Evolutionary conservation across 2,797 vertebrate species (phyloP).

Genomic region (Triplophysa yarkandensis): DNA sequence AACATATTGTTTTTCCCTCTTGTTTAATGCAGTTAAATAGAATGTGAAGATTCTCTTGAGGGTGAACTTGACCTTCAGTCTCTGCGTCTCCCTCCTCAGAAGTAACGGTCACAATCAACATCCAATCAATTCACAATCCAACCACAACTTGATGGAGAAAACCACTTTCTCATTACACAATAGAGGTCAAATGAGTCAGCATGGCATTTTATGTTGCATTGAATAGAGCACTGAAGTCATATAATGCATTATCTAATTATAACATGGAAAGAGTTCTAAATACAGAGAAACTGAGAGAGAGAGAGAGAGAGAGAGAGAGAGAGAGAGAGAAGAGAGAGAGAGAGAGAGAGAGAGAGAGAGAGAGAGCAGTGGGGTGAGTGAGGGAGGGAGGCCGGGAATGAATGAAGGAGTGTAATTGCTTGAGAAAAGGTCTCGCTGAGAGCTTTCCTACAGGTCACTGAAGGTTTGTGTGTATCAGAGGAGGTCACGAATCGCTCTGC

Average conservation of each 20-base stretch:
- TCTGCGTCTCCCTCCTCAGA: background rate
- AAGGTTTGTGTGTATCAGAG: constrained; percentile 49
- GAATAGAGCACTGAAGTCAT: background rate
- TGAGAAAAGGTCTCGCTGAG: constrained; percentile 24
- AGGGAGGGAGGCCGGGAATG: too few species aligned
- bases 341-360: background rate
- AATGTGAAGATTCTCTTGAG: background rate
- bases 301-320: background rate
- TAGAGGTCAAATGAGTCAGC: background rate
- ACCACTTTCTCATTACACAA: background rate
- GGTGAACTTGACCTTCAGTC: background rate
- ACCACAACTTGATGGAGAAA: background rate
- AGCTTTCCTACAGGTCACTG: constrained; percentile 7
- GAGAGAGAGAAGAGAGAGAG: background rate
- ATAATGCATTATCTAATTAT: background rate
- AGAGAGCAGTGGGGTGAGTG: background rate
- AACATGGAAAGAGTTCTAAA: background rate
- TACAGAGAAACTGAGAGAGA: background rate
- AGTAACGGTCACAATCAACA: background rate
- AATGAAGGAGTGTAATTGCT: constrained; percentile 31
- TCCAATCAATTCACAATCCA: background rate
- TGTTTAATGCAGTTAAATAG: background rate
- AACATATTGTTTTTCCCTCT: too few species aligned
- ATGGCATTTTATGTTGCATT: background rate
- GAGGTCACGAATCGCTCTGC: constrained; percentile 42